Conservation (phyloP, 64 coral and sea anemone genomes). For the Montipora capricornis region DNA sequence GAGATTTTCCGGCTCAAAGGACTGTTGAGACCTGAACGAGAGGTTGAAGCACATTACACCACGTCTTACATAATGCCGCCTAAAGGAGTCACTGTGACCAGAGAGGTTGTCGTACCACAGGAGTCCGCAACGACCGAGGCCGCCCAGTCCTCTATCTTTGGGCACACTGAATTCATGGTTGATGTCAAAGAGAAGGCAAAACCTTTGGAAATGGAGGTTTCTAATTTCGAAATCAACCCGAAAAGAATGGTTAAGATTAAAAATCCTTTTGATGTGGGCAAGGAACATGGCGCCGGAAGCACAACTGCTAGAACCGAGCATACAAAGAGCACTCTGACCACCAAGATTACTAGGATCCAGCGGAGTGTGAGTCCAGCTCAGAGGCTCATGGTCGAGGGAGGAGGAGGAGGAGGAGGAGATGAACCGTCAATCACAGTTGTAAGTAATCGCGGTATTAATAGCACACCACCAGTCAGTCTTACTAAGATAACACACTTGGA, state of each 20-base stretch:
- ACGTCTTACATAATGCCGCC: constrained; percentile 61
- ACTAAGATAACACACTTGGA: constrained; percentile 31
- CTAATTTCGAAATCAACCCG: constrained; percentile 62
- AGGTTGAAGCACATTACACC: constrained; percentile 46
- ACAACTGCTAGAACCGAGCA: not conserved
- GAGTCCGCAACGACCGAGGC: constrained; percentile 5
- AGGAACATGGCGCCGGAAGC: not conserved
- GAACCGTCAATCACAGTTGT: constrained; percentile 31
- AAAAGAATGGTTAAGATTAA: constrained; percentile 66
- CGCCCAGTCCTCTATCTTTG: constrained; percentile 7
- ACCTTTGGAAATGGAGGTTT: constrained; percentile 44
- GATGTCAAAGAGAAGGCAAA: constrained; percentile 33
- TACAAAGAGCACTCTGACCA: not conserved
- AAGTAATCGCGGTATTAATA: constrained; percentile 32
- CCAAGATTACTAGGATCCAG: constrained; percentile 65
- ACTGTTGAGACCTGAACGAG: constrained; percentile 32
- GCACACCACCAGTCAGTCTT: constrained; percentile 15
- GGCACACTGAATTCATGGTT: constrained; percentile 48
- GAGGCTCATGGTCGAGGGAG: constrained; percentile 33
- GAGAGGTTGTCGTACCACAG: constrained; percentile 48
- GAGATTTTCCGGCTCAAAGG: constrained; percentile 78
- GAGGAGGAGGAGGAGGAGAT: not conserved
- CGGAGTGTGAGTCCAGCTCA: constrained; percentile 57
- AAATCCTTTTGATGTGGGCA: constrained; percentile 55
- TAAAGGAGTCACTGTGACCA: constrained; percentile 36